phyloP scores from a whole-genome alignment of 2,113 vertebrate species.

The Percopsis transmontana region DNA sequence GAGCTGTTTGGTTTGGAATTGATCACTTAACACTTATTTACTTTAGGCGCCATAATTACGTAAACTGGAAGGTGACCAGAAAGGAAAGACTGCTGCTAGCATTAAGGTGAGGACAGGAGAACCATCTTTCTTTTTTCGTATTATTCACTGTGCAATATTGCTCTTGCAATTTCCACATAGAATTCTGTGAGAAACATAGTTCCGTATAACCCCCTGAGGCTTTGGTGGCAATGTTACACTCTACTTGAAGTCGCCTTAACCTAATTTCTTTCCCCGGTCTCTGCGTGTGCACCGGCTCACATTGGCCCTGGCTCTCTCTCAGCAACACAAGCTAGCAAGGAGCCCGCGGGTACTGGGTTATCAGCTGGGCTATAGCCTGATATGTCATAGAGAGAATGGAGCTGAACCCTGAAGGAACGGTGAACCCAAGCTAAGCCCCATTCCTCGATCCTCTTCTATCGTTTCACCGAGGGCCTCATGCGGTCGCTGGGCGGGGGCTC shows the following conservation, averaged over 20 bases:
- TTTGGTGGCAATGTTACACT: too few species aligned
- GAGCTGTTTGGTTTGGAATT: too few species aligned
- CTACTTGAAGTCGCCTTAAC: background rate
- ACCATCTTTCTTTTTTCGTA: too few species aligned
- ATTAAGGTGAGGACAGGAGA: too few species aligned
- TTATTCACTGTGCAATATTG: too few species aligned
- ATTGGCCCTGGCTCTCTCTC: slow-evolving; percentile 22
- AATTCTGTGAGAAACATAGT: too few species aligned
- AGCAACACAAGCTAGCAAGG: slow-evolving; percentile 33
- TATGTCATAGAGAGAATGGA: slow-evolving; percentile 17
- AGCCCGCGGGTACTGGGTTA: slow-evolving; percentile 12
- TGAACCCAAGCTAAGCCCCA: background rate
- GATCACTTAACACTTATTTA: too few species aligned
- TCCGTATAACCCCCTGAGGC: too few species aligned
- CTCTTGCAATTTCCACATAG: too few species aligned
- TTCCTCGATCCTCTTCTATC: slow-evolving; percentile 5
- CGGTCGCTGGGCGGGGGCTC: slow-evolving; percentile 23
- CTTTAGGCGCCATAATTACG: too few species aligned
- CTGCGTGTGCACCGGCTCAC: slow-evolving; percentile 7
- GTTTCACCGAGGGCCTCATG: slow-evolving; percentile 31
- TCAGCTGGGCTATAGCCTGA: slow-evolving; percentile 3
- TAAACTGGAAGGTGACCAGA: too few species aligned
- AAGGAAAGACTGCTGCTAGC: too few species aligned
- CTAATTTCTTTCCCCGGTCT: slow-evolving; percentile 19
- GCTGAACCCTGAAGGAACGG: slow-evolving; percentile 22